A percentile compares a stretch with the other conserved stretches of the same genome.
Evolutionary conservation across 2,888 invertebrate species (phyloP).

Genomic region (Eutolmus rufibarbis): DNA sequence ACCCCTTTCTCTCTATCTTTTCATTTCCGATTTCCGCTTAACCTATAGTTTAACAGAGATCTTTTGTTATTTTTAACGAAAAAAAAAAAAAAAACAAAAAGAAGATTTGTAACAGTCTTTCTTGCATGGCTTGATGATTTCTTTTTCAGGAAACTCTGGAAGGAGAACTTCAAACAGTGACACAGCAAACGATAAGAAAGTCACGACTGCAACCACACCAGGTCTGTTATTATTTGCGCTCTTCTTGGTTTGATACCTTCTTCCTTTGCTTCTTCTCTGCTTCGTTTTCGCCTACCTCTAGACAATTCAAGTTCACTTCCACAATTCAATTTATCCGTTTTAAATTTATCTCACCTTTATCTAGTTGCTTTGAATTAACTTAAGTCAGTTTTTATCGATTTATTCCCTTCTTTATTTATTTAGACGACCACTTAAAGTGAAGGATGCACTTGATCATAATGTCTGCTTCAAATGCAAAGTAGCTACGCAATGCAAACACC

Average conservation of each 20-base stretch:
- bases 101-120: neutral
- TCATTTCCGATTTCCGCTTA: conserved; percentile 9
- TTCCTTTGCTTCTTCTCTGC: conserved; percentile 37
- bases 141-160: conserved; percentile 63
- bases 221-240: conserved; percentile 58
- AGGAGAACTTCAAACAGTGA: conserved; percentile 64
- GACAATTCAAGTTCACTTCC: conserved; percentile 43
- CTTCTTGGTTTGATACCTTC: conserved; percentile 22
- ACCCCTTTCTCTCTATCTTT: neutral
- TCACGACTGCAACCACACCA: conserved; percentile 63
- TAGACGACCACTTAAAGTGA: neutral
- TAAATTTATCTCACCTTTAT: conserved; percentile 7
- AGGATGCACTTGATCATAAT: neutral
- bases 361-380: neutral
- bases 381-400: neutral
- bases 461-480: neutral
- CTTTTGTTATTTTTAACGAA: conserved; percentile 44
- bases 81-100: neutral
- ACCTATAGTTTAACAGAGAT: conserved; percentile 22
- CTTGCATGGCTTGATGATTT: conserved; percentile 57
- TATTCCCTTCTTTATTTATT: neutral
- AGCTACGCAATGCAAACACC: neutral
- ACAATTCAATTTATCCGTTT: conserved; percentile 26
- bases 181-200: conserved; percentile 63
- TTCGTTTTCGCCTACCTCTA: neutral